phyloP scores from a whole-genome alignment of 2,113 vertebrate species.

The Nicator chloris region DNA sequence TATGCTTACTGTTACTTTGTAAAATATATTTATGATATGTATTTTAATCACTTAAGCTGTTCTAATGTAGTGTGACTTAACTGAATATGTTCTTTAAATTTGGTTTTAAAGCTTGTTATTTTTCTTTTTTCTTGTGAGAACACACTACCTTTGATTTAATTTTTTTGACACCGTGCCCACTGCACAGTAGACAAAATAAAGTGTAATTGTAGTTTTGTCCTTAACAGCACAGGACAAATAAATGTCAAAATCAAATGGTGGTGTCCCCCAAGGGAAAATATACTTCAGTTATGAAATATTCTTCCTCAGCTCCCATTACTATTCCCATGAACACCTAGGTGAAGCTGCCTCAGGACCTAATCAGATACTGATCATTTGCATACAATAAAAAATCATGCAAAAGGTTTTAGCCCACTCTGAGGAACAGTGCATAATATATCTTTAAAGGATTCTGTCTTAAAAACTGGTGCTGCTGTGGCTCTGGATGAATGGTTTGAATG shows the following conservation, averaged over 20 bases:
- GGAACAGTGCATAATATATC: slow-evolving; percentile 35
- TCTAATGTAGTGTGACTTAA: slow-evolving; percentile 36
- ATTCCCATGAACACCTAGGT: slow-evolving; percentile 75
- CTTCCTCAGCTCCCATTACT: slow-evolving; percentile 65
- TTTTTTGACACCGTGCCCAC: slow-evolving; percentile 72
- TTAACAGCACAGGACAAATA: slow-evolving; percentile 83
- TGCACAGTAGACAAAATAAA: slow-evolving; percentile 60
- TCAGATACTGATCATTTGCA: slow-evolving; percentile 77
- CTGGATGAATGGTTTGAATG: not conserved
- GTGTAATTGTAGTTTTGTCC: slow-evolving; percentile 79
- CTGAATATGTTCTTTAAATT: slow-evolving; percentile 33
- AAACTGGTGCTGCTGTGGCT: not conserved
- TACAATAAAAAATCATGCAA: slow-evolving; percentile 74
- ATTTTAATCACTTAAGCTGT: not conserved
- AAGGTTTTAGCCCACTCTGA: slow-evolving; percentile 58
- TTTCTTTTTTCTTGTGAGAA: slow-evolving; percentile 34
- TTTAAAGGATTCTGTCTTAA: slow-evolving; percentile 49
- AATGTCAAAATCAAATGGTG: slow-evolving; percentile 84
- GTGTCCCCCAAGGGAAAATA: slow-evolving; percentile 73
- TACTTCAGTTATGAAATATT: slow-evolving; percentile 76
- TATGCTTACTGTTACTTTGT: not conserved
- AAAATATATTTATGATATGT: not conserved
- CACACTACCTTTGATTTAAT: slow-evolving; percentile 70
- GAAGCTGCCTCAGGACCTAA: slow-evolving; percentile 81
- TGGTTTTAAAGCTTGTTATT: slow-evolving; percentile 35